Base-by-base conservation (phyloP, 1,140 invertebrate species). In the Philotrypesis tridentata region DNA sequence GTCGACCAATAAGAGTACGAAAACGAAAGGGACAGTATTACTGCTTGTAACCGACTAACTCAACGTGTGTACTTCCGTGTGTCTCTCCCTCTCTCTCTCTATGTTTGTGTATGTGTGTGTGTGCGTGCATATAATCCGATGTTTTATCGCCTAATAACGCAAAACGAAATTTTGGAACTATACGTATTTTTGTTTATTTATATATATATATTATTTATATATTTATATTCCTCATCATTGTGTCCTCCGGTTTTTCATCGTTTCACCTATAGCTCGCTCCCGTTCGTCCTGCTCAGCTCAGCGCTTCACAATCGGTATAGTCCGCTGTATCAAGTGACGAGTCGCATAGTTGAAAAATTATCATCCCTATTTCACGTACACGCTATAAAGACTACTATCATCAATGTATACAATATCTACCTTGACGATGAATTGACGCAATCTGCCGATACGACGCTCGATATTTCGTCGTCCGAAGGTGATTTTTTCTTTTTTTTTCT, bases 391-490 rank as follows among this genome's bases (percentile, higher is more conserved):
- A 65, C 31, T 72, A 78, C 40, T 76, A 77, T 82, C 70, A 79
- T 79, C 70, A 68, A 78, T 79, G 61, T 75, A 61, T 79, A 79
- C 63, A 79, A 43, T 74, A 70, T 61, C 60, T 82, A 78, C 55
- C 21, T 83, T 60, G 55, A 83, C 63, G 55, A 79, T 75, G 48
- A 83, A 79, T 83, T 83, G 82, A 79, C 82, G 82, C 82, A 79
- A 78, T 79, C 61, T 82, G 68, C 70, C 75, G 75, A 78, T 79
- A 82, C 81, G 75, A 82, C 75, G 60, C 25, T 82, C 81, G 81
- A 82, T 82, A 79, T 79, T 82, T 82, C 75, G 61, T 82, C 81
- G 81, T 73, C 70, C 81, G 61, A 65, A 79, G 67, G 81, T 78
- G 55, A 60, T 71, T 72, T 71, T 72, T 72, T 68, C 37, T 37